Base-by-base conservation (phyloP, 1,140 invertebrate species). In the Leptinotarsa defecta region DNA sequence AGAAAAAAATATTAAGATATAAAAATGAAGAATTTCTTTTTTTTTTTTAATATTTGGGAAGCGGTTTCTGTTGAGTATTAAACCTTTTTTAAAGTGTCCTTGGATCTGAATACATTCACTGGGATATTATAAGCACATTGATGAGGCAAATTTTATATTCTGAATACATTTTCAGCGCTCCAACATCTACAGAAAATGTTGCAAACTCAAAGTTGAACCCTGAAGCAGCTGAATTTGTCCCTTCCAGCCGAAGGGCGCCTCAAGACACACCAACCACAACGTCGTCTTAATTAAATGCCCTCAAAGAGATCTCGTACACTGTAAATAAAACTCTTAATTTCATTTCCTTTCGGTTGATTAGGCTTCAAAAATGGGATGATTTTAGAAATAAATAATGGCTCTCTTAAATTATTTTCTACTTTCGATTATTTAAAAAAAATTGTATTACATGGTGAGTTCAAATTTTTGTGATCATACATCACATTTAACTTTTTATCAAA, bases 191-290 rank as follows among this genome's bases (percentile, higher is more conserved):
- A 65, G 43, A 71, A 22, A 48, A 52, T 61, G 73, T 79, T 19
- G 67, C 70, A 11, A 76, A 74, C 48, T 79, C 78, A 49, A 79
- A 77, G 49, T 74, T 83, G 43, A 83, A 83, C 63, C 82, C 82
- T 63, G 80, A 83, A 78, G 82, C 82, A 8, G 82, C 80, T 4
- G 82, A 83, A 76, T 83, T 83, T 68, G 77, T 83, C 43, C 82
- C 82, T n/a, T 75, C 74, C 3, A 77, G 8, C 19, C 22, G 69
- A 73, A 65, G 74, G 49, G 72, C 71, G 48, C 71, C 75, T 22
- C 73, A 77, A 73, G 73, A 77, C 20, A 73, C 61, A 22, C 61
- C 74, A 64, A 75, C 73, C 13, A 64, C 76, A 27, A 63, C 75
- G 48, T 74, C 34, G 22, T 76, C 71, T 48, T 71, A 72, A 76